Base-by-base conservation (phyloP, 2,888 invertebrate genomes). In the Amphipoea lucens region DNA sequence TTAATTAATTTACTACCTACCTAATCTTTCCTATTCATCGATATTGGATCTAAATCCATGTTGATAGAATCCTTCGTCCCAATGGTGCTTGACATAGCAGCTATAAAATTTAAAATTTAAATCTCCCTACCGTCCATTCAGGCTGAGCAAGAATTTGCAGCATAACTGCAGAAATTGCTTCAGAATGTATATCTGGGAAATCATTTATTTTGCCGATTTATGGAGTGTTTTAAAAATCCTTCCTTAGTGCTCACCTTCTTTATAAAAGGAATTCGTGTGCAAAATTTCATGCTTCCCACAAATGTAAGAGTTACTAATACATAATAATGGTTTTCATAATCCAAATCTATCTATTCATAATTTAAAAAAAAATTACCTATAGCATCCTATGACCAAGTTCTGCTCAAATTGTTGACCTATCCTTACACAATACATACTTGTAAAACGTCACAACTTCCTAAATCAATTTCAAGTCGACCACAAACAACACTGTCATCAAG, bases 381-480 rank as follows among this genome's bases (percentile, higher is more conserved):
- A 12, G 4, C 36, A 12, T 1, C 36, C 1, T 17, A 45, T 48
- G 3, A 75, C 17, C 42, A 45, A 75, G 9, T 76, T 6, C 14
- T 51, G 48, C 17, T 36, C 5, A 14, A 36, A 20, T 51, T 42
- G 12, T n/a, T 54, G 14, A 29, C 36, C 1, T 14, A n/a, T 12
- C 9, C n/a, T 45, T 42, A 20, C 36, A 48, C 20, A 62, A 36
- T 14, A 45, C 45, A 45, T 1, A 40, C 23, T 71, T 40, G 17
- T 23, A 29, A 62, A 60, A 57, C 40, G 17, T 12, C 4, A 4
- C 12, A 72, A 57, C 2, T 62, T 57, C 51, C 42, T 48, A 60
- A 70, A 69, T 62, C 14, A 78, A 68, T 42, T 54, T 23, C 54
- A 57, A 69, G 17, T 51, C 29, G 29, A 68, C 68, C 48, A n/a